Evolutionary conservation across 64 coral and sea anemone species (phyloP), one percentile per base, ranked within the genome.

Genomic region (Montipora sp.): DNA sequence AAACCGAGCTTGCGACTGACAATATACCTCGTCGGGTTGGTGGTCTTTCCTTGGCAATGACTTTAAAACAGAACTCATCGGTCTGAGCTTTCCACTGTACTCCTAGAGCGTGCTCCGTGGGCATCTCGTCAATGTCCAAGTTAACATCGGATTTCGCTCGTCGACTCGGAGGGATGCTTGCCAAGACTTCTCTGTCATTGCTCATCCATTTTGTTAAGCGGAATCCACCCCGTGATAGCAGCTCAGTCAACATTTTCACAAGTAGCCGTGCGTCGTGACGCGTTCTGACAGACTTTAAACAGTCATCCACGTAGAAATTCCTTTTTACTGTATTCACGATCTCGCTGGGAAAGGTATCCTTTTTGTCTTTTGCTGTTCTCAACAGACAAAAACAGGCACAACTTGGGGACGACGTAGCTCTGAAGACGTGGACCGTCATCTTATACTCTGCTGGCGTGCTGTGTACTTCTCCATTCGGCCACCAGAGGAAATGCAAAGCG

Each of bases 231-330:
- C 51, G 74, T 5, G 65, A 15, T 24, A 87, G 10, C 18, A 87
- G 75, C 5, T 73, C 16, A 23, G 19, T 3, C 23, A 73, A 8
- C 8, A 23, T 19, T 73, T 7, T 21, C 4, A 20, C 20, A 3
- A 22, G 70, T 24, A 19, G 4, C 23, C 1, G 5, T 8, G 70
- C 70, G 1, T 14, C 46, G 4, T 51, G 47, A 7, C 20, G 8
- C 1, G 65, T 48, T 13, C 19, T 14, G 13, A 88, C 86, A 48
- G 47, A 55, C 11, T 88, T 88, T 19, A 88, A 14, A 5, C n/a
- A 53, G 46, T 88, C 86, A 75, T 88, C 86, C 10, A 88, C 70
- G 21, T 88, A 88, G 15, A 88, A 72, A 27, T 72, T 88, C 8
- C 9, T 74, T 6, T 75, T n/a, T 2, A 88, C 70, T 15, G 71